Base-by-base conservation (phyloP, 2,797 vertebrate genomes). In the Harpagifer antarcticus region DNA sequence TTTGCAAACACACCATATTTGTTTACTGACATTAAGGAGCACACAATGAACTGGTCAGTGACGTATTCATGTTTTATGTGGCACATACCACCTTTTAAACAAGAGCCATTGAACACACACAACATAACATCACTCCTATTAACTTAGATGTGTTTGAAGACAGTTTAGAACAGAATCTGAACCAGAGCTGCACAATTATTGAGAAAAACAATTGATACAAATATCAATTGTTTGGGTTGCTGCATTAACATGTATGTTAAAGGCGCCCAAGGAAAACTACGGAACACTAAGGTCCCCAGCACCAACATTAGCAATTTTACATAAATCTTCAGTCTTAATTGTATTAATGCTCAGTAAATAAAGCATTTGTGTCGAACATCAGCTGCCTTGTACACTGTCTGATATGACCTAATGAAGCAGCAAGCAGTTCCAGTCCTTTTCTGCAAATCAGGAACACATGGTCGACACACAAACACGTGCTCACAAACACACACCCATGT, bases 321-420 rank as follows among this genome's bases (percentile, higher is more conserved):
- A 40, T 40, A 0, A 2, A 14, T 17, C 31, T 37, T 52, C 9
- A 53, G 45, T 48, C 11, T 15, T 15, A 3, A 9, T 70, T 66
- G 27, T 64, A 49, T 60, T 54, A 75, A 43, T 16, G 33, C 44
- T 10, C 58, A 17, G 3, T 54, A 75, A 77, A 70, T 71, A 20
- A 66, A 72, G 54, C 57, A 16, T 65, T 70, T 78, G 43, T 69
- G 19, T 73, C 31, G 56, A 84, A 83, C 85, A 81, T 72, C 84
- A 88, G 87, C 85, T 89, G 77, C 75, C 84, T 83, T 87, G 79
- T 73, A 57, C 47, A 27, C 80, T 61, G 86, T 88, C 89, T 89
- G 91, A 89, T 88, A 85, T 88, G 89, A 92, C 72, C 87, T 92
- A 92, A 93, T 88, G 82, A 93, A 93, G 84, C 82, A 75, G 82